A percentile compares a stretch with the other conserved stretches of the same genome.
phyloP scores from a whole-genome alignment of 2,797 vertebrate genomes.

The Microchirus variegatus region DNA sequence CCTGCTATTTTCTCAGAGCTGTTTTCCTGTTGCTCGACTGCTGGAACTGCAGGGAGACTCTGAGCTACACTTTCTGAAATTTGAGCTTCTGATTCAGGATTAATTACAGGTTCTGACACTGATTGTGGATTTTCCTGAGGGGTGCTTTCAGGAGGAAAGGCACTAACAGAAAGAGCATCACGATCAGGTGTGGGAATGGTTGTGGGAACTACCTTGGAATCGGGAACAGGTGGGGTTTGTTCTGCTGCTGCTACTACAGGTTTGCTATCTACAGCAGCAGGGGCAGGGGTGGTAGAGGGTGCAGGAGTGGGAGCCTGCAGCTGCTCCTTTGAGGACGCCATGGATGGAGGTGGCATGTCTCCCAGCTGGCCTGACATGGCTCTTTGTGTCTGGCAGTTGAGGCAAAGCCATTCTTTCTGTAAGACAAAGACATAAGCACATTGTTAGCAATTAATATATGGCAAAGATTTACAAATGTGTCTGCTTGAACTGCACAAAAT shows the following conservation, averaged over 20 bases:
- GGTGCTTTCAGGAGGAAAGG: conserved; percentile 25
- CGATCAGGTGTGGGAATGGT: conserved; percentile 42
- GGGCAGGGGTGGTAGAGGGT: conserved; percentile 55
- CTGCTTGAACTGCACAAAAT: no score
- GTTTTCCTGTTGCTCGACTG: conserved; percentile 38
- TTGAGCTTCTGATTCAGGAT: conserved; percentile 19
- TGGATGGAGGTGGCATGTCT: conserved; percentile 73
- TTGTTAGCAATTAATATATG: neutral
- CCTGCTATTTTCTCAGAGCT: conserved; percentile 33
- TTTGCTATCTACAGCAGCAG: conserved; percentile 70
- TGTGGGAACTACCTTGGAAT: conserved; percentile 65
- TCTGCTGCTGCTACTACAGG: conserved; percentile 72
- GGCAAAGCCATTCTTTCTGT: conserved; percentile 98
- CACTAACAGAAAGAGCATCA: conserved; percentile 15
- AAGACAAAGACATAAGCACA: conserved; percentile 58
- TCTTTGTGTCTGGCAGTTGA: conserved; percentile 97
- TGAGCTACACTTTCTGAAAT: conserved; percentile 45
- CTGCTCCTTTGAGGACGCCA: conserved; percentile 73
- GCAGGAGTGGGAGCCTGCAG: conserved; percentile 64
- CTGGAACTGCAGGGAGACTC: conserved; percentile 14
- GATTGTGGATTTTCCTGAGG: conserved; percentile 41
- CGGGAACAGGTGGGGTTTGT: conserved; percentile 54
- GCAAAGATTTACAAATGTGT: no score
- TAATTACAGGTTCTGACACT: conserved; percentile 22
- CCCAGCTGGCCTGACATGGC: conserved; percentile 92